Base-by-base conservation (phyloP, 2,888 invertebrate genomes). In the Diarsia dahlii region DNA sequence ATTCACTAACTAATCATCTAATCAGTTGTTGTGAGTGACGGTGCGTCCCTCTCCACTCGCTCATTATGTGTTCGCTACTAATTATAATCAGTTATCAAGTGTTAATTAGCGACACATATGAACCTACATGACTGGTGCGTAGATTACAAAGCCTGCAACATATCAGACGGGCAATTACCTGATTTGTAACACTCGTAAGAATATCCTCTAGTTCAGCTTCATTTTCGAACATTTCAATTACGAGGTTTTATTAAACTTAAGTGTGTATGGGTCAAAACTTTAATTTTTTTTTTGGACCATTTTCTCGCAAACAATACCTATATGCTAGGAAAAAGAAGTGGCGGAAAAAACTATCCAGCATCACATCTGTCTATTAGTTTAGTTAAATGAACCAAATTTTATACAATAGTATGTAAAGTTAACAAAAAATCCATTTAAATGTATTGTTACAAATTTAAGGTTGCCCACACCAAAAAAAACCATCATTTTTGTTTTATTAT, bases 61-160 rank as follows among this genome's bases (percentile, higher is more conserved):
- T 72, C 28, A 46, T 46, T n/a, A 28, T 15, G 15, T 54, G 20
- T 74, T 74, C 0, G 20, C 58, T 58, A 39, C 15, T 75, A 48
- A 73, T 73, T 39, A 75, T 75, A 48, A 73, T 73, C 48, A 75
- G 20, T 15, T 28, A 20, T 73, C 46, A 23, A 39, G 39, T 39
- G n/a, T 63, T 23, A 63, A 63, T n/a, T 63, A 58, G 28, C 8
- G 45, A 45, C 63, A 63, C 62, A 45, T n/a, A 18, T 63, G n/a
- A 45, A 13, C n/a, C n/a, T 45, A 13, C 45, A 1, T 45, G n/a
- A 23, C 8, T 39, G 12, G 6, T 13, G 13, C 13, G 3, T 23
- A 8, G 6, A 39, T 4, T 39, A 39, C 3, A 6, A 3, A 39
- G 28, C n/a, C 63, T 63, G 15, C 28, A 18, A 34, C 28, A 18